A percentile compares a stretch with the other conserved stretches of the same genome.
phyloP scores from a whole-genome alignment of 2,888 invertebrate species.

The Drosophila quinaria region DNA sequence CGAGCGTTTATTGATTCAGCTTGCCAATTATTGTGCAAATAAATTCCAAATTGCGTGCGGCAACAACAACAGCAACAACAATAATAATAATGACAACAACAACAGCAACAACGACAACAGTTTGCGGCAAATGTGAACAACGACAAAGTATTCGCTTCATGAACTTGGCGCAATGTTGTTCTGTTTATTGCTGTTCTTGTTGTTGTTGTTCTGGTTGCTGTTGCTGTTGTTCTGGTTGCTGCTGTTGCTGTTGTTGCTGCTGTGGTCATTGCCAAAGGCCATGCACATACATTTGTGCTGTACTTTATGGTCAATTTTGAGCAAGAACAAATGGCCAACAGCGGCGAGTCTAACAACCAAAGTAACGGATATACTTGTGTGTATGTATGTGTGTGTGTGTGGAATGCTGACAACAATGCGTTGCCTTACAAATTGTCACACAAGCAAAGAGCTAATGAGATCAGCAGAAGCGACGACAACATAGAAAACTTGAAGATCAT shows the following conservation, averaged over 20 bases:
- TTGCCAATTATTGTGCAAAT: slow-evolving; percentile 81
- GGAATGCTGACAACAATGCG: slow-evolving; percentile 59
- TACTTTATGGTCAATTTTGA: slow-evolving; percentile 76
- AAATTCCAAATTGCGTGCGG: slow-evolving; percentile 78
- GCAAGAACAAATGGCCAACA: slow-evolving; percentile 59
- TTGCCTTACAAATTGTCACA: slow-evolving; percentile 70
- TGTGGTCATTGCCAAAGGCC: slow-evolving; percentile 58
- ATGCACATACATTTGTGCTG: slow-evolving; percentile 69
- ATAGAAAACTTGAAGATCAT: background rate
- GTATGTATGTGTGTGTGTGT: slow-evolving; percentile 1
- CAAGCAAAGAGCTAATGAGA: slow-evolving; percentile 46
- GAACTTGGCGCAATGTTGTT: slow-evolving; percentile 52
- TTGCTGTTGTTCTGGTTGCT: slow-evolving; percentile 31
- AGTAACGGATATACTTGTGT: slow-evolving; percentile 62
- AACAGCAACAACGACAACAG: slow-evolving; percentile 20
- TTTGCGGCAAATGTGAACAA: slow-evolving; percentile 47
- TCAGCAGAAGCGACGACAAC: slow-evolving; percentile 5
- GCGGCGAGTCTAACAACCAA: slow-evolving; percentile 45
- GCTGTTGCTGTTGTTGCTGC: slow-evolving; percentile 30
- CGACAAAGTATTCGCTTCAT: slow-evolving; percentile 58
- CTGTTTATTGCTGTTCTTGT: slow-evolving; percentile 12
- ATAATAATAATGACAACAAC: slow-evolving; percentile 6
- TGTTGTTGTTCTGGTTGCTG: slow-evolving; percentile 32
- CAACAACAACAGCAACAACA: slow-evolving; percentile 46
- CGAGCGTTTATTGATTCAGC: slow-evolving; percentile 78